Evolutionary conservation across 2,797 vertebrate species (phyloP).

Genomic region (Acanthurus tractus): DNA sequence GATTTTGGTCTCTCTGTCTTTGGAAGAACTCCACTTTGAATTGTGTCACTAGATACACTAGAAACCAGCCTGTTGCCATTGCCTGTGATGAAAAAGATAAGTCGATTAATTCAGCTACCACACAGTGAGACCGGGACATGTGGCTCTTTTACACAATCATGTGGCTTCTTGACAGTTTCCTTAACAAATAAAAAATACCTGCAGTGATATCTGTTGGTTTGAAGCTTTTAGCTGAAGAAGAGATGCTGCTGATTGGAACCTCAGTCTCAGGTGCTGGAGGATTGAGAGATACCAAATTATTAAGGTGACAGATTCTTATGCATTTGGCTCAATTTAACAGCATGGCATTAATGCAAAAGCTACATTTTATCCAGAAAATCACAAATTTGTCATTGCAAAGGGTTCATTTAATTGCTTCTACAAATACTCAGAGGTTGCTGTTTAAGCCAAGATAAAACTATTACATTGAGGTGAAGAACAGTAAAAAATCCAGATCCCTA

Average conservation of each 20-base stretch:
- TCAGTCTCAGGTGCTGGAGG: conserved; percentile 47
- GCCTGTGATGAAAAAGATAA: conserved; percentile 57
- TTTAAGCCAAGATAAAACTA: conserved; percentile 2
- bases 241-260: conserved; percentile 37
- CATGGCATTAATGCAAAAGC: neutral
- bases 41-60: conserved; percentile 80
- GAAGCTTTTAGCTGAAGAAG: conserved; percentile 26
- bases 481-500: neutral
- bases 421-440: neutral
- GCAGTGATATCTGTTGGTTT: conserved; percentile 40
- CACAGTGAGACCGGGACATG: neutral
- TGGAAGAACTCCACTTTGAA: conserved; percentile 82
- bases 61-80: conserved; percentile 67
- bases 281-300: conserved; percentile 25
- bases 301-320: neutral
- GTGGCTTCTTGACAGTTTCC: neutral
- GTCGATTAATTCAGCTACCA: conserved; percentile 15
- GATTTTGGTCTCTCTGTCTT: conserved; percentile 84
- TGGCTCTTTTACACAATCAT: neutral
- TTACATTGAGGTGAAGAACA: neutral
- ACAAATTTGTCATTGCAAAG: neutral
- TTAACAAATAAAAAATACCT: conserved; percentile 31
- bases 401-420: neutral
- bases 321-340: neutral
- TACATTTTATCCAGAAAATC: conserved; percentile 1